Base-by-base conservation (phyloP, 2,113 vertebrate species). In the Nesogale talazaci region DNA sequence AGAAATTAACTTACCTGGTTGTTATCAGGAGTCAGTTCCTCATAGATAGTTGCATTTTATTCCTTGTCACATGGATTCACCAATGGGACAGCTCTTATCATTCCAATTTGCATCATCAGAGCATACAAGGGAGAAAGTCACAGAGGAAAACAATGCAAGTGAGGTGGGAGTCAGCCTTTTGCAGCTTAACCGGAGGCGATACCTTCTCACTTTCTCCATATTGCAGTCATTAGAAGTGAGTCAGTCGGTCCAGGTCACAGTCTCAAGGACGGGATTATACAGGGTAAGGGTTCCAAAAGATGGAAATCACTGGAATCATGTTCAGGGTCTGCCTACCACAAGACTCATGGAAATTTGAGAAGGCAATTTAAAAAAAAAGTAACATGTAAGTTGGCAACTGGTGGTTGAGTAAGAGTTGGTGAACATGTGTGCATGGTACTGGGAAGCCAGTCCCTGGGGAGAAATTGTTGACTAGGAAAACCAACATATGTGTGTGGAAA, bases 31-130 rank as follows among this genome's bases (percentile, higher is more conserved):
- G 20, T 59, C 7, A 46, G 12, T 46, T 63, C 23, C 65, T 46
- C 2, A 0, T 10, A 3, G n/a, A 1, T 11, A 78, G 15, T 29
- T 61, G n/a, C 11, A 23, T 0, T 2, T 0, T 2, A 31, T 3
- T 57, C 40, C 40, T 61, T 1, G 17, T 36, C 61, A 23, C 10
- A 0, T 3, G 56, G 40, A 70, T 42, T 36, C 36, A 10, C 31
- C 22, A 23, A 6, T 1, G 0, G 16, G 12, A 4, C 40, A 38
- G 12, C 6, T 83, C 65, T 12, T 52, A 52, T 52, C 46, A 52
- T 52, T 52, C 14, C 46, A 11, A 52, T 52, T 52, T 52, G 46
- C 46, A 52, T 52, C 6, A 52, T 52, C 14, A 52, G 46, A 52
- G 46, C 46, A 52, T 12, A 12, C 46, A 52, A 52, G 46, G 46